Base-by-base conservation (phyloP, 2,797 vertebrate species). In the Typhlichthys subterraneus region DNA sequence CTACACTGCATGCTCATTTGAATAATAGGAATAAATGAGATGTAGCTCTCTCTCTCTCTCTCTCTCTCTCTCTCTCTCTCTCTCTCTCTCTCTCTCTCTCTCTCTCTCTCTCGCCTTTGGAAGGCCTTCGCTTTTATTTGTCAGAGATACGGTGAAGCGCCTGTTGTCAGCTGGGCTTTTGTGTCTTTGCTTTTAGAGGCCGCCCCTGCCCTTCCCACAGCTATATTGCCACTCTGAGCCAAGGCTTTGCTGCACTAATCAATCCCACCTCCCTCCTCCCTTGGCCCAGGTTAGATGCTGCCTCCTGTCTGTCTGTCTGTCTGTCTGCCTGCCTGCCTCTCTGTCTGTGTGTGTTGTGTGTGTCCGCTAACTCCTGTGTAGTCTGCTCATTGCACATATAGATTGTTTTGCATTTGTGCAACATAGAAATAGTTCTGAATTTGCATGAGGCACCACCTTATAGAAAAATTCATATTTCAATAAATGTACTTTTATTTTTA, bases 201-300 rank as follows among this genome's bases (percentile, higher is more conserved):
- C 88, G 83, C 90, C 90, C 65, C 88, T 94, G 88, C 88, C 92
- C 92, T 94, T 93, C 72, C 88, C 46, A 73, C 92, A 86, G 92
- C 89, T 87, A 88, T 93, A 69, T 88, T 86, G 91, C 91, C 92
- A 86, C 79, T 85, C 71, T 74, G 93, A 92, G 83, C 88, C 84
- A 70, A 79, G 82, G 90, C 91, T 92, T 86, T 88, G 88, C 91
- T 87, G 89, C 92, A 92, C 93, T 96, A 95, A 94, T 87, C 93
- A 94, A 51, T 93, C 94, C 88, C 83, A 85, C 92, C 93, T 94
- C 70, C 92, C 91, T 58, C 88, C 93, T 88, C 80, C 73, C 88
- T 78, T 72, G 74, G 81, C 89, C 84, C 93, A 98, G 96, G 96
- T 97, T 94, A 95, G 95, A 90, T 72, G 76, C 77, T 38, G 29